Conservation (phyloP, 2,113 vertebrate species). For the Heterotis niloticus region DNA sequence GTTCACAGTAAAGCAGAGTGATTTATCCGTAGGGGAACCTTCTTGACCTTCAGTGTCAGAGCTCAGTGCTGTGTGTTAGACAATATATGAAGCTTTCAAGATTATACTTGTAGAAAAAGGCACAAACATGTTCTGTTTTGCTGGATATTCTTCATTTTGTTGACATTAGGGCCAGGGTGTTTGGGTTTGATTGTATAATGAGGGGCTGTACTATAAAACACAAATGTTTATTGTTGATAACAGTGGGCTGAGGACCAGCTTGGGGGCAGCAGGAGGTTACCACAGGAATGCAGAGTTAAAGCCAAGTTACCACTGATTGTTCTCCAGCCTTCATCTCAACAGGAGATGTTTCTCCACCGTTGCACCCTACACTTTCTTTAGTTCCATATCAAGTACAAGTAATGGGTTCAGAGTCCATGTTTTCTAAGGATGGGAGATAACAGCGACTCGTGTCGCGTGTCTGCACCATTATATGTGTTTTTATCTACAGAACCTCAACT, state of each 20-base stretch:
- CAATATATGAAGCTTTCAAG: not conserved
- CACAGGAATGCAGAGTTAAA: not conserved
- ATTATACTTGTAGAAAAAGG: not conserved
- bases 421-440: not conserved
- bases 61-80: not conserved
- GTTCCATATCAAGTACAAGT: not conserved
- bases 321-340: conserved; percentile 1
- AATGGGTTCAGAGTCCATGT: not conserved
- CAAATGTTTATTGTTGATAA: not conserved
- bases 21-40: no score
- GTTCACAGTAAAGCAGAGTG: no score
- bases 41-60: not conserved
- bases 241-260: not conserved
- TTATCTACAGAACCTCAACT: not conserved
- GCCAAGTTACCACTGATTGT: conserved; percentile 8
- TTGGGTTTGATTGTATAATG: no score
- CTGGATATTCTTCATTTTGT: no score
- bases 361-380: not conserved
- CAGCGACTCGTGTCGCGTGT: no score
- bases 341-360: not conserved
- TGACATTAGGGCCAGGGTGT: no score
- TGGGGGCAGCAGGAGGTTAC: not conserved
- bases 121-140: not conserved
- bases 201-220: not conserved
- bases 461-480: not conserved